Conservation (phyloP, 1,140 invertebrate species). For the Antheraea pernyi region DNA sequence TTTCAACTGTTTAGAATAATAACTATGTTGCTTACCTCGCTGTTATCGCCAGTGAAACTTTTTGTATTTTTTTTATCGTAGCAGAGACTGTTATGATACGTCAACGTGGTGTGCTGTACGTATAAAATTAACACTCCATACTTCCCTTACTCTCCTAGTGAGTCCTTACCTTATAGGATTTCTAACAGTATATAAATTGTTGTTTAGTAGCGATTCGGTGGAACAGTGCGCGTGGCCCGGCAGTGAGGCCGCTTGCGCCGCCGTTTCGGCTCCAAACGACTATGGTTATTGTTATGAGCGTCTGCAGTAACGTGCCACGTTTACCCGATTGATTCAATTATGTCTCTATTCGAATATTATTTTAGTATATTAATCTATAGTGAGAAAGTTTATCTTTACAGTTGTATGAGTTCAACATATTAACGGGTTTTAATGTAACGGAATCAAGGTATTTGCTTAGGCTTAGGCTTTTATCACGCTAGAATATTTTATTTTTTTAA, state of each 20-base stretch:
- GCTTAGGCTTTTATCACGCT: too few relatives aligned
- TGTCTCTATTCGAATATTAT: not conserved
- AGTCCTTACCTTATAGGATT: not conserved
- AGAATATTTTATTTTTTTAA: too few relatives aligned
- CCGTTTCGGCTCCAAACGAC: not conserved
- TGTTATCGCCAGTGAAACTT: too few relatives aligned
- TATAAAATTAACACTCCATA: not conserved
- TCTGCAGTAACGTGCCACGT: not conserved
- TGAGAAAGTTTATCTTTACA: too few relatives aligned
- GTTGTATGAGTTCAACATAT: too few relatives aligned
- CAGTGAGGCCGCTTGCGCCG: not conserved
- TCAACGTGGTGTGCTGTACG: not conserved
- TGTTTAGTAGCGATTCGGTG: not conserved
- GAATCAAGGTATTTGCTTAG: too few relatives aligned
- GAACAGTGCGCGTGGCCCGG: not conserved
- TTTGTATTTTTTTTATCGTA: too few relatives aligned
- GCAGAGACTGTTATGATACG: too few relatives aligned
- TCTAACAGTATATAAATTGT: slow-evolving; percentile 1
- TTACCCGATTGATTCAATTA: not conserved
- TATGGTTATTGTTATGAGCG: slow-evolving; percentile 1
- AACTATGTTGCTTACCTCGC: too few relatives aligned
- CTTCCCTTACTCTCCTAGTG: not conserved
- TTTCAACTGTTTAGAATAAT: too few relatives aligned
- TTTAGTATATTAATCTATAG: not conserved
- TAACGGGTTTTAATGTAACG: too few relatives aligned